Evolutionary conservation across 1,140 invertebrate species (phyloP), one percentile per base, ranked within the genome.

Genomic region (Chionoecetes opilio): DNA sequence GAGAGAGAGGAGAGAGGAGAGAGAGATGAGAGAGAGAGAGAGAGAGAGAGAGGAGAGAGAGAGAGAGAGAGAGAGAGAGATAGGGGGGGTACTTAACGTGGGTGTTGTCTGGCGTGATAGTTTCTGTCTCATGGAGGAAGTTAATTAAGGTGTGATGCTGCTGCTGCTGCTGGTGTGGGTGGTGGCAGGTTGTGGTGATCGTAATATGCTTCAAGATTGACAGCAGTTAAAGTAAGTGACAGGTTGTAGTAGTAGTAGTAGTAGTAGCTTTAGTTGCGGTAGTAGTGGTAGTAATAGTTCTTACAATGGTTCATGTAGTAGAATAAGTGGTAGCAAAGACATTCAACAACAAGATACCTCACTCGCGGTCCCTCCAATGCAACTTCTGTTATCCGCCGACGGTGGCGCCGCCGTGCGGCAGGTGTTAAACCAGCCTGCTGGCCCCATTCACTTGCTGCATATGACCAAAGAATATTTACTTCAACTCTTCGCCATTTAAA

Each of bases 11-110:
- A 14, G 32, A 8, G 11, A n/a, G 26, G 11, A 8, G 8, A 38
- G 85, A 86, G 5, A 86, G 8, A 35, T 46, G 32, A 31, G 21
- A 31, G 8, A 38, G 85, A 86, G 32, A 86, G 8, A 35, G 9
- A 86, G 32, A 38, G 85, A 37, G 85, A 37, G 85, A 37, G 85
- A 37, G 41, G 88, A 41, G 35, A 41, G 41, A 38, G 41, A 41
- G 35, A 91, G 35, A 91, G 88, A 91, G 35, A 91, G 88, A 53
- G 41, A 91, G 41, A 91, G 88, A 53, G 88, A 91, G 35, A 91
- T 29, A 87, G 85, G n/a, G 63, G 21, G n/a, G 21, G 63, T 75
- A 75, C 63, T 75, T 75, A 75, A 75, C 6, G 63, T n/a, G 5
- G 11, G 21, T 75, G 63, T 75, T 75, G 63, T 75, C 63, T 75